Evolutionary conservation across 2,888 invertebrate species (phyloP).

Genomic region (Drosophila fungiperda): DNA sequence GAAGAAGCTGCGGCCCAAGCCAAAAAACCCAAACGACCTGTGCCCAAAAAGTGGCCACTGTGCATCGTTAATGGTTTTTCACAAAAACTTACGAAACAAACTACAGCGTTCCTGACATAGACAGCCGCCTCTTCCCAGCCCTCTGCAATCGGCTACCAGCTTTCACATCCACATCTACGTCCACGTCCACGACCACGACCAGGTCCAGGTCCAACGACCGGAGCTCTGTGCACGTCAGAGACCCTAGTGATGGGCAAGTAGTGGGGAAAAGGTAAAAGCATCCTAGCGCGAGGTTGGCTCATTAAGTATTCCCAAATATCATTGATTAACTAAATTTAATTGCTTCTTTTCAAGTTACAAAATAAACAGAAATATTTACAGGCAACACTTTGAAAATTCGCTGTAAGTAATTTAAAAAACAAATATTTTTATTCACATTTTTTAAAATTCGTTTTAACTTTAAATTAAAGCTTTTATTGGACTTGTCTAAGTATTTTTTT

Average conservation of each 20-base stretch:
- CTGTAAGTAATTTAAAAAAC: not conserved
- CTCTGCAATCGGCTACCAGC: slow-evolving; percentile 5
- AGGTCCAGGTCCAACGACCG: slow-evolving; percentile 12
- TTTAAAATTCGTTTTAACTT: too few species aligned
- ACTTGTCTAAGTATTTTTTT: too few species aligned
- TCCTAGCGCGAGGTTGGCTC: slow-evolving; percentile 34
- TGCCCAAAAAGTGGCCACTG: slow-evolving; percentile 59
- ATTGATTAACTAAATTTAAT: not conserved
- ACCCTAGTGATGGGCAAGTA: slow-evolving; percentile 34
- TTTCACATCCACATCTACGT: slow-evolving; percentile 7
- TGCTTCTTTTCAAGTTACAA: not conserved
- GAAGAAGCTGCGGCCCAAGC: slow-evolving; percentile 28
- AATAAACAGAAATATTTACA: not conserved
- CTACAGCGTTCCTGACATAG: slow-evolving; percentile 60
- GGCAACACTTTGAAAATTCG: not conserved
- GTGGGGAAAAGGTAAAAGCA: slow-evolving; percentile 3
- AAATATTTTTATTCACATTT: too few species aligned
- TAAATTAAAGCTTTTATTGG: too few species aligned
- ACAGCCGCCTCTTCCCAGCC: slow-evolving; percentile 8
- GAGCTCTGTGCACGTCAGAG: slow-evolving; percentile 62
- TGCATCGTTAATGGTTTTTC: slow-evolving; percentile 76
- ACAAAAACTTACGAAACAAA: slow-evolving; percentile 75
- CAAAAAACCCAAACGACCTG: slow-evolving; percentile 28
- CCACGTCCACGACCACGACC: not conserved
- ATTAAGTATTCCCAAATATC: slow-evolving; percentile 4